Evolutionary conservation across 2,888 invertebrate genomes (phyloP).

Genomic region (Epirrita christyi): DNA sequence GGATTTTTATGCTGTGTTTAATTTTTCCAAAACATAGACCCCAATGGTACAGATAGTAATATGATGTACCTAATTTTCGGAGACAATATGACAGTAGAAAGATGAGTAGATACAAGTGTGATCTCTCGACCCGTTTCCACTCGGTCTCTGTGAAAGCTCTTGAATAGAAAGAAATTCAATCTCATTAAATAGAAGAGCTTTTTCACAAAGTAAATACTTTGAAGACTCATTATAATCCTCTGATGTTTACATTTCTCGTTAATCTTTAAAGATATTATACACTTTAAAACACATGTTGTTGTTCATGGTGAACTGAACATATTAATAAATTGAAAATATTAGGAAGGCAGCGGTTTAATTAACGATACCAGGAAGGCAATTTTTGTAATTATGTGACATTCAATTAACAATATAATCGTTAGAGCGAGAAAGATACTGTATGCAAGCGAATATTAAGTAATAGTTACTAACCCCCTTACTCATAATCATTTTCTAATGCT

Average conservation of each 20-base stretch:
- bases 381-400: too few species aligned
- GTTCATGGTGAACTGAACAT: neutral
- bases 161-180: conserved; percentile 52
- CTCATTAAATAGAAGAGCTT: conserved; percentile 56
- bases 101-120: conserved; percentile 10
- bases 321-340: too few species aligned
- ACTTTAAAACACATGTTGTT: conserved; percentile 13
- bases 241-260: conserved; percentile 40
- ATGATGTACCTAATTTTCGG: neutral
- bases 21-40: neutral
- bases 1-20: neutral
- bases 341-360: too few species aligned
- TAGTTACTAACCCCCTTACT: too few species aligned
- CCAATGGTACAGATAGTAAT: neutral
- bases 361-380: too few species aligned
- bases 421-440: too few species aligned
- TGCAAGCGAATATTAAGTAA: too few species aligned
- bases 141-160: conserved; percentile 46
- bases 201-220: conserved; percentile 49
- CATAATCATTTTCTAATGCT: too few species aligned
- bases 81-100: conserved; percentile 5
- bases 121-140: conserved; percentile 41
- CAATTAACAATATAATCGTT: too few species aligned
- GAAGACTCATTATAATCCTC: conserved; percentile 31
- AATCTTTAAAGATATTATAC: conserved; percentile 28